Evolutionary conservation across 2,113 vertebrate genomes (phyloP), one percentile per base, ranked within the genome.

Genomic region (Aleadryas rufinucha): DNA sequence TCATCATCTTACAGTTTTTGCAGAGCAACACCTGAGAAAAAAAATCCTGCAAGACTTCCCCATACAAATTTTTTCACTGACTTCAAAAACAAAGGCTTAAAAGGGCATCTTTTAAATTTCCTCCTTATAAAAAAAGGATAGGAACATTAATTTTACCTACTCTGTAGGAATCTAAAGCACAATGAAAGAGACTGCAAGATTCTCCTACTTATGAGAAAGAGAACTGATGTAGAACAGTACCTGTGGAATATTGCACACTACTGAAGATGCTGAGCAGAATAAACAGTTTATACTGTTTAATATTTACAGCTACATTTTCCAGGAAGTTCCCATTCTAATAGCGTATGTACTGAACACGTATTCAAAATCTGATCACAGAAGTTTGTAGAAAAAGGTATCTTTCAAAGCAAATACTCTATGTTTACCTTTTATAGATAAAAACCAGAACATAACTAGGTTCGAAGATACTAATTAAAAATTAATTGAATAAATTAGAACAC

Each of bases 391-490:
- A 60, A 87, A 59, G 5, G 2, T 49, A 18, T 33, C 13, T 72
- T 72, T 61, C 52, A n/a, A 90, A 70, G 11, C 65, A 71, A 85
- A 79, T 69, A 56, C 2, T 56, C 10, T 8, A 24, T 15, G 9
- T 64, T 16, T 49, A 49, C 1, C 3, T 54, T 78, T 28, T 20
- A 47, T 2, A 79, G 33, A 68, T 31, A 89, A 86, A 89, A 50
- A 8, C 0, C 7, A 35, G 23, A 56, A 64, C 5, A 3, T 10
- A 76, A 31, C 16, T 61, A 44, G 14, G 49, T 45, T 15, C 2
- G 2, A n/a, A 13, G 30, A 65, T 16, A 56, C 2, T 44, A 84
- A 45, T 30, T 41, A 65, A 66, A 64, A 70, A 60, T 13, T 0
- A 57, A 65, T 23, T 53, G 2, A 84, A 65, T 89, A 49, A 75